A percentile compares a stretch with the other conserved stretches of the same genome.
Evolutionary conservation across 2,797 vertebrate species (phyloP).

Genomic region (Mormyrops attenuatus): DNA sequence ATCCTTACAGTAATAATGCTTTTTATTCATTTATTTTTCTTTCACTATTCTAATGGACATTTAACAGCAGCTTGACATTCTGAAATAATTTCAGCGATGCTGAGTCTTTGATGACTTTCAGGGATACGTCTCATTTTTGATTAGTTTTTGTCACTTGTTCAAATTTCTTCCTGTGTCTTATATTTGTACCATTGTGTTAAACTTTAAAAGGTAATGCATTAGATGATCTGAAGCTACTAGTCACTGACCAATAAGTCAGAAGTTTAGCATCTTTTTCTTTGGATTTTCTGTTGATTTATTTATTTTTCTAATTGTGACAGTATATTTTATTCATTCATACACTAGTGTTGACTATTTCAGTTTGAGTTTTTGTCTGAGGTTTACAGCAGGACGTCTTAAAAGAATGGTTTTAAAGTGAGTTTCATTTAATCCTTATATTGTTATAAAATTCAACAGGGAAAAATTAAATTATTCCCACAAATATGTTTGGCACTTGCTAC

Average conservation of each 20-base stretch:
- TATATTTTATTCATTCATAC: not conserved
- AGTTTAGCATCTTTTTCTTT: not conserved
- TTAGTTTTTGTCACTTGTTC: not conserved
- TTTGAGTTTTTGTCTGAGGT: not conserved
- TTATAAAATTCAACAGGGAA: not conserved
- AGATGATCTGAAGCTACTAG: not conserved
- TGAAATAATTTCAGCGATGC: not conserved
- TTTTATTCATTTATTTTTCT: not conserved
- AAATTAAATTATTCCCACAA: not conserved
- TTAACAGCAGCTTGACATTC: not conserved
- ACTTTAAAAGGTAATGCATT: not conserved
- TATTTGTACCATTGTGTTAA: not conserved
- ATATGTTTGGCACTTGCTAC: not conserved
- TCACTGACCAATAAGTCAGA: not conserved
- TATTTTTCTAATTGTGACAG: not conserved
- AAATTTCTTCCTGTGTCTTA: not conserved
- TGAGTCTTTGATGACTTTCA: not conserved
- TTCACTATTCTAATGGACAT: not conserved
- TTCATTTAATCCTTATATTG: not conserved
- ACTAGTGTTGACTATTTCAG: not conserved
- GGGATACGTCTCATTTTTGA: not conserved
- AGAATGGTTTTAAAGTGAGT: not conserved
- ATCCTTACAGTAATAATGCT: not conserved
- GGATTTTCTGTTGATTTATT: not conserved
- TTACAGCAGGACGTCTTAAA: not conserved